These are phyloP conservation scores for Holothuria scabra DNA, from an alignment of 53 echinoderm and acorn worm species.

Conservation along the genomic window DNA sequence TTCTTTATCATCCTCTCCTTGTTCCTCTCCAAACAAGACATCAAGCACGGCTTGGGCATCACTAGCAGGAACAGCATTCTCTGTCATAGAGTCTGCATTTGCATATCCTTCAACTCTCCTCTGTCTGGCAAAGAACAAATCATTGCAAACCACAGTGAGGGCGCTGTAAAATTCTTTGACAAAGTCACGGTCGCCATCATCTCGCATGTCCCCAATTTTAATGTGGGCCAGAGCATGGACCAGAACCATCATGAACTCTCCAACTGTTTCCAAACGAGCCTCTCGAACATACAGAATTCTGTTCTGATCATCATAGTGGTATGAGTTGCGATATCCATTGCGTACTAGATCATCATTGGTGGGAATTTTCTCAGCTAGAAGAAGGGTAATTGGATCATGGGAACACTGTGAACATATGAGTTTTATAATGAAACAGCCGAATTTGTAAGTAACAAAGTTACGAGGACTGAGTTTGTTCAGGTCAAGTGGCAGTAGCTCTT, in stretches of 20 bases:
- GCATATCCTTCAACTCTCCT: slow-evolving; percentile 43
- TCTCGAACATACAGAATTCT: slow-evolving; percentile 82
- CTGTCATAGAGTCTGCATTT: background rate
- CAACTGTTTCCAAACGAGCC: slow-evolving; percentile 78
- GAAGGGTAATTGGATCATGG: slow-evolving; percentile 84
- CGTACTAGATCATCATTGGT: slow-evolving; percentile 73
- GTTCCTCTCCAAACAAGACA: slow-evolving; percentile 71
- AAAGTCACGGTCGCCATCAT: slow-evolving; percentile 82
- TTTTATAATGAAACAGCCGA: slow-evolving; percentile 85
- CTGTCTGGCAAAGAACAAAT: slow-evolving; percentile 97
- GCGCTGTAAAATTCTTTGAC: slow-evolving; percentile 86
- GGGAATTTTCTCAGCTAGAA: slow-evolving; percentile 90
- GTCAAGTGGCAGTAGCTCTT: slow-evolving; percentile 79
- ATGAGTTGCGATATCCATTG: slow-evolving; percentile 94
- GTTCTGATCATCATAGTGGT: slow-evolving; percentile 87
- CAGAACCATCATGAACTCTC: slow-evolving; percentile 91
- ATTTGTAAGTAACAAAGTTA: slow-evolving; percentile 92
- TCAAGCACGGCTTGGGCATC: slow-evolving; percentile 66
- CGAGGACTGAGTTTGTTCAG: slow-evolving; percentile 86
- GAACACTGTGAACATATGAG: slow-evolving; percentile 74
- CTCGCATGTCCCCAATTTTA: slow-evolving; percentile 94
- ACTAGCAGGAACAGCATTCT: slow-evolving; percentile 31
- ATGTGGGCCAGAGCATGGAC: slow-evolving; percentile 94
- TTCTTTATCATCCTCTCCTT: slow-evolving; percentile 74
- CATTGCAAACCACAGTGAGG: slow-evolving; percentile 86